Percentiles rank a stretch among this genome's conserved stretches.
phyloP scores from a whole-genome alignment of 2,797 vertebrate species.

The Cheirogaleus major region DNA sequence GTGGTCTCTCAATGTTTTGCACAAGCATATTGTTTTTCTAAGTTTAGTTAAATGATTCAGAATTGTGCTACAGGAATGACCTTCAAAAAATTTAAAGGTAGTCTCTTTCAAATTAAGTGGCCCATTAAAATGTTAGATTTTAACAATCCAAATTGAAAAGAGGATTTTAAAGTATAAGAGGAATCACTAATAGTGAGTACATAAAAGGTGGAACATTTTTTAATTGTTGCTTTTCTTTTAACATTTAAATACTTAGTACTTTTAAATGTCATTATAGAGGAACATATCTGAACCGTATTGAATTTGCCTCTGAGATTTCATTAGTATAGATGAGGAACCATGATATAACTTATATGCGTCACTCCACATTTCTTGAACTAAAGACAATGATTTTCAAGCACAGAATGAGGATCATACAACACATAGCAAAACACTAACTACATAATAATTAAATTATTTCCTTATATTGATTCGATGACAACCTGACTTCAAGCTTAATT shows the following conservation, averaged over 20 bases:
- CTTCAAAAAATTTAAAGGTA: constrained; percentile 48
- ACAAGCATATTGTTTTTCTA: constrained; percentile 4
- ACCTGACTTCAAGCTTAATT: not conserved
- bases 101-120: not conserved
- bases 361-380: not conserved
- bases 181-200: not conserved
- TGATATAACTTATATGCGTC: not conserved
- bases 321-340: not conserved
- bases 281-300: not conserved
- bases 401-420: not conserved
- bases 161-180: not conserved
- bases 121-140: not conserved
- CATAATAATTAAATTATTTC: not conserved
- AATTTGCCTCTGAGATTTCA: not conserved
- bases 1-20: constrained; percentile 9
- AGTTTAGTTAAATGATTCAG: constrained; percentile 30
- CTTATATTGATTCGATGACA: not conserved
- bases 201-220: not conserved
- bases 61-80: not conserved
- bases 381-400: not conserved
- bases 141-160: constrained; percentile 21
- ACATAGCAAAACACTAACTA: not conserved
- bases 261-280: not conserved
- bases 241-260: not conserved
- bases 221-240: not conserved